Evolutionary conservation across 1,140 invertebrate genomes (phyloP).

Genomic region (Drosophila pruinosa): DNA sequence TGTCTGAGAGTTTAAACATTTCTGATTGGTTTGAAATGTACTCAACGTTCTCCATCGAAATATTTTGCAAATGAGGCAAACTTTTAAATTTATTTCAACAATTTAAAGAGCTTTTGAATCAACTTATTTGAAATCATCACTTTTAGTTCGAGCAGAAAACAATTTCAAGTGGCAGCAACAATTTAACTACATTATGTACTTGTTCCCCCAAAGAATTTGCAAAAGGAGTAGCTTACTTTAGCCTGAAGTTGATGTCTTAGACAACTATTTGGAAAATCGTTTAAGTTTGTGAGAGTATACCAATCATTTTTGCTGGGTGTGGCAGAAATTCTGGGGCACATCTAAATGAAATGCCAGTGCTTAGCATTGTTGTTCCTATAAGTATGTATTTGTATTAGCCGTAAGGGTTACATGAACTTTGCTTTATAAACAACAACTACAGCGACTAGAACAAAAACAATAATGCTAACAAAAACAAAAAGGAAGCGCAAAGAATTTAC

Average conservation of each 20-base stretch:
- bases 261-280: constrained; percentile 24
- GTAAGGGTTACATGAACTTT: constrained; percentile 42
- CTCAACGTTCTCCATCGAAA: background rate
- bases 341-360: constrained; percentile 28
- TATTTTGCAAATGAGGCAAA: no score
- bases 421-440: constrained; percentile 17
- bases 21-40: background rate
- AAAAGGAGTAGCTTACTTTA: background rate
- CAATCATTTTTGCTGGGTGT: constrained; percentile 30
- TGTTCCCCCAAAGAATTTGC: background rate
- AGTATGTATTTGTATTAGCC: constrained; percentile 42
- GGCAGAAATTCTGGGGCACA: background rate
- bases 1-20: no score
- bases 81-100: no score
- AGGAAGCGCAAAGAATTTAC: constrained; percentile 46
- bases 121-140: background rate
- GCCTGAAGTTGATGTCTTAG: background rate
- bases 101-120: background rate
- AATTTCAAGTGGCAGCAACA: background rate
- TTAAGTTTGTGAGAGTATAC: constrained; percentile 11
- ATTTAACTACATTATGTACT: background rate
- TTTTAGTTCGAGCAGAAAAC: background rate
- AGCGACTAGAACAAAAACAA: background rate
- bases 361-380: constrained; percentile 28
- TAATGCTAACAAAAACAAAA: background rate